These are phyloP conservation scores for Atta texana DNA, from an alignment of 1,140 invertebrate species.

Conservation along the genomic window DNA sequence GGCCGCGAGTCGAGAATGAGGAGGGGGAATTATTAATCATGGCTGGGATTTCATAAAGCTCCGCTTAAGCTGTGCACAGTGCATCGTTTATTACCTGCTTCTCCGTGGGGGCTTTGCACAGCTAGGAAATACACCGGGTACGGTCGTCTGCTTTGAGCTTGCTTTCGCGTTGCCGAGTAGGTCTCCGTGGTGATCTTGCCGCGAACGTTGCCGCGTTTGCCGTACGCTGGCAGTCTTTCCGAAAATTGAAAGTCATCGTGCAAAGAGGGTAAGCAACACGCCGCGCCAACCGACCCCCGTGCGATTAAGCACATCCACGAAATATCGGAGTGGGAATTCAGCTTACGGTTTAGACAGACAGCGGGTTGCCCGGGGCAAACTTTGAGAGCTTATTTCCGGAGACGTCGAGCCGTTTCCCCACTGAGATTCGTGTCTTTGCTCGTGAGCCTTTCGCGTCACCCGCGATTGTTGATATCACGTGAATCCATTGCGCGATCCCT, in stretches of 20 bases:
- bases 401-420: constrained; percentile 26
- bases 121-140: constrained; percentile 77
- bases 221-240: constrained; percentile 41
- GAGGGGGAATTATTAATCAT: constrained; percentile 84
- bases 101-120: constrained; percentile 74
- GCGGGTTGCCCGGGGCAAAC: constrained; percentile 38
- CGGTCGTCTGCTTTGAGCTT: constrained; percentile 52
- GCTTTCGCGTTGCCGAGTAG: constrained; percentile 69
- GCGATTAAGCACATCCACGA: constrained; percentile 36
- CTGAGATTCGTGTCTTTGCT: constrained; percentile 35
- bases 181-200: constrained; percentile 55
- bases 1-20: constrained; percentile 40
- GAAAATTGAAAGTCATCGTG: constrained; percentile 72
- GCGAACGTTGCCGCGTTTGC: constrained; percentile 7
- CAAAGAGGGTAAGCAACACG: constrained; percentile 18
- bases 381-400: constrained; percentile 53
- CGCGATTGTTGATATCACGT: constrained; percentile 12
- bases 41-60: constrained; percentile 84
- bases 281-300: background rate
- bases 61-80: constrained; percentile 81
- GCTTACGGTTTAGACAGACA: constrained; percentile 28
- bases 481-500: constrained; percentile 53
- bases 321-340: constrained; percentile 9
- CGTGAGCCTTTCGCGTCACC: background rate
- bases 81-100: constrained; percentile 81